Evolutionary conservation across 23 tunicate species (phyloP), one percentile per base, ranked within the genome.

Genomic region (Phallusia fumigata): DNA sequence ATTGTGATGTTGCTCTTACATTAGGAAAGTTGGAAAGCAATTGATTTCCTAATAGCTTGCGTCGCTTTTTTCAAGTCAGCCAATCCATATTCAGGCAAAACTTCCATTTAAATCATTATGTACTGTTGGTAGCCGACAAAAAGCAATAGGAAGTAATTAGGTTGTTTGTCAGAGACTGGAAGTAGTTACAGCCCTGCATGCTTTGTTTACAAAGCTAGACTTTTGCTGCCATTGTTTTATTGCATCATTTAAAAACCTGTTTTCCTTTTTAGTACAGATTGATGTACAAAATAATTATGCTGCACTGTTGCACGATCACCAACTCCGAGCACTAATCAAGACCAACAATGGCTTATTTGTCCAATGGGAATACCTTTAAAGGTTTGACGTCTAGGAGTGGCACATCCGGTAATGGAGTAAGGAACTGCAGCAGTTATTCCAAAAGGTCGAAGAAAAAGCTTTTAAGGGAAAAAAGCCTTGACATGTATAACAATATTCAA

Each of bases 121-220:
- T 40, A 3, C 11, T 1, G 28, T 58, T 58, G 1, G 69, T 24
- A 13, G 69, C 16, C 13, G 69, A 24, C 15, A 58, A 58, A 58
- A 16, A 16, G 28, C 69, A 58, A 58, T 58, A 58, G 69, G 69
- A 58, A 58, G 69, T 24, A 58, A 58, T 58, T 58, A 58, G 69
- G 28, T 58, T 58, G 69, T 58, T 58, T 58, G 69, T 58, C 69
- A 58, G 28, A 58, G 13, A 58, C 69, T 58, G 69, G 69, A 58
- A 58, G 69, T 58, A 58, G 15, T 58, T 58, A 24, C 28, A 58
- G 28, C 28, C 28, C 69, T 58, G 69, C 69, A 58, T 58, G 69
- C 69, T 1, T 58, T 58, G 69, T 58, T 58, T 58, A 58, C 69
- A 13, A 51, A 13, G 11, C 69, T 58, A 13, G 15, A 58, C 69